phyloP scores from a whole-genome alignment of 2,797 vertebrate species.

The Liparis tanakae region DNA sequence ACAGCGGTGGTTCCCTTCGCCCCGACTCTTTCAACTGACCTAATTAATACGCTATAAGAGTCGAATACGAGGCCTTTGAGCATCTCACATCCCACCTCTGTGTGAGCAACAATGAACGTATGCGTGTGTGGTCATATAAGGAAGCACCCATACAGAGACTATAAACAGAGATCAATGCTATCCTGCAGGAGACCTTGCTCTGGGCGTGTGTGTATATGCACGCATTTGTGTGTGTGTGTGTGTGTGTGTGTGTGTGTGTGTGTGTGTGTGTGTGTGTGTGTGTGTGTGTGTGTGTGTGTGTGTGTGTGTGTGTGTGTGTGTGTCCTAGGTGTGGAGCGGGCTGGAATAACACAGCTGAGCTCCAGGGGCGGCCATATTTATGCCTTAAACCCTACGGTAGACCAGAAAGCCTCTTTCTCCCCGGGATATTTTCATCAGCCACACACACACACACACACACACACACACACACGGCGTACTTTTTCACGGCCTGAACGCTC shows the following conservation, averaged over 20 bases:
- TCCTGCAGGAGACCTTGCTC: conserved; percentile 77
- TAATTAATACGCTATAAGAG: conserved; percentile 65
- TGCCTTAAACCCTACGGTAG: conserved; percentile 57
- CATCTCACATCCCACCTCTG: conserved; percentile 26
- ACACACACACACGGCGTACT: too few relatives aligned
- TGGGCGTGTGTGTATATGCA: conserved; percentile 67
- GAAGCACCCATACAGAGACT: conserved; percentile 77
- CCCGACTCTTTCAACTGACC: conserved; percentile 45
- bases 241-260: conserved; percentile 63
- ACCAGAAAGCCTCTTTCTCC: conserved; percentile 55
- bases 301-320: conserved; percentile 65
- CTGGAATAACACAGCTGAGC: conserved; percentile 79
- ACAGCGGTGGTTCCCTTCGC: conserved; percentile 44
- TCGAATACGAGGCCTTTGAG: conserved; percentile 59
- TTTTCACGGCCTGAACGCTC: conserved; percentile 29
- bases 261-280: conserved; percentile 62
- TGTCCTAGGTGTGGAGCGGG: conserved; percentile 66
- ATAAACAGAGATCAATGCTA: conserved; percentile 79
- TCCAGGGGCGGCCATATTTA: conserved; percentile 74
- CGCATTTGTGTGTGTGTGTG: conserved; percentile 64
- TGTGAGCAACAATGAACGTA: conserved; percentile 56
- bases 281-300: conserved; percentile 62
- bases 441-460: too few relatives aligned
- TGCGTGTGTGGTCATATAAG: conserved; percentile 79
- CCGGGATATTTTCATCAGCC: conserved; percentile 57